A percentile compares a stretch with the other conserved stretches of the same genome.
Evolutionary conservation across 2,113 vertebrate species (phyloP).

Genomic region (Pluvianellus socialis): DNA sequence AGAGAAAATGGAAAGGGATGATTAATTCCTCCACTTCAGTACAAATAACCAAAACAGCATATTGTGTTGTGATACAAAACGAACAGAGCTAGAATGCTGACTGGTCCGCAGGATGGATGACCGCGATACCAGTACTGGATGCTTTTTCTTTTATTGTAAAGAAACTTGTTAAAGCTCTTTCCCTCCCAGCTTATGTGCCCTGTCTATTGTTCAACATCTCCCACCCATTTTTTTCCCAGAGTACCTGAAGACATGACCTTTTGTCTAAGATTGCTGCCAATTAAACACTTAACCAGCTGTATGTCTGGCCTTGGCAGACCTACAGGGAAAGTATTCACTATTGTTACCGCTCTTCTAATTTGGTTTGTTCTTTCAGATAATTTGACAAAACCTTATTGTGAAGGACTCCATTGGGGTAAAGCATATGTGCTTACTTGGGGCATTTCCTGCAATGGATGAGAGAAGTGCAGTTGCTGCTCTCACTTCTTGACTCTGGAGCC

Average conservation of each 20-base stretch:
- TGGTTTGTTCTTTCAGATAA: neutral
- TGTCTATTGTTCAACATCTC: neutral
- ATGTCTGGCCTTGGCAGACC: neutral
- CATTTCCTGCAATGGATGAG: neutral
- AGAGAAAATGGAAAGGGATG: neutral
- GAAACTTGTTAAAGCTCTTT: neutral
- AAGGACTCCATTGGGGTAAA: neutral
- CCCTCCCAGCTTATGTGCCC: neutral
- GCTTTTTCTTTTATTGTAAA: neutral
- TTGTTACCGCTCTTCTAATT: constrained; percentile 5
- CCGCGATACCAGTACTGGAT: rapidly evolving
- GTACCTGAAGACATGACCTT: neutral
- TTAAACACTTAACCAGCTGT: constrained; percentile 30
- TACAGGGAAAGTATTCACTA: constrained; percentile 4
- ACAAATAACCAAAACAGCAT: neutral
- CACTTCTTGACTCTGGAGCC: neutral
- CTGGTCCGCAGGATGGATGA: neutral
- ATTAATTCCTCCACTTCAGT: neutral
- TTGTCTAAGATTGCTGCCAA: neutral
- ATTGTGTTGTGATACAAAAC: neutral
- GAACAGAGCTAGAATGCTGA: neutral
- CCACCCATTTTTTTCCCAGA: neutral
- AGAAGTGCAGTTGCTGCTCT: neutral
- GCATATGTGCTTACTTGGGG: neutral
- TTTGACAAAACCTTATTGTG: neutral